A percentile compares a stretch with the other conserved stretches of the same genome.
These are phyloP conservation scores for Ctenomys sociabilis DNA, from an alignment of 2,113 vertebrate species.

Conservation along the genomic window DNA sequence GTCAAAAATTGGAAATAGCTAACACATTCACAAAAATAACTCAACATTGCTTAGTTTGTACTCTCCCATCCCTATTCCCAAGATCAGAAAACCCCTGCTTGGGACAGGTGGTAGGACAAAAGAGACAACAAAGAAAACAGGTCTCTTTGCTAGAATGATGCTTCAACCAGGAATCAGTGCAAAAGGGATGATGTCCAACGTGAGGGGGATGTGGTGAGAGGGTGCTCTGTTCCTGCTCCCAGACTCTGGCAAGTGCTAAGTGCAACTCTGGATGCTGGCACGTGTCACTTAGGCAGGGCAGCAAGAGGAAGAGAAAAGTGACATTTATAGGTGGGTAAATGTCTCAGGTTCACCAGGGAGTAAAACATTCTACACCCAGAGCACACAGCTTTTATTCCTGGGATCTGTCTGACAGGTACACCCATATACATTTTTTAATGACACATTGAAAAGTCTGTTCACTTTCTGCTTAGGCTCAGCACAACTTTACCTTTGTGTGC, in stretches of 20 bases:
- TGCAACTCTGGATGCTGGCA: neutral
- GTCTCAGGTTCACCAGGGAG: neutral
- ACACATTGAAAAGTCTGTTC: neutral
- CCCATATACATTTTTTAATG: neutral
- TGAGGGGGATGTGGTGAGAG: neutral
- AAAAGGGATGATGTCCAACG: neutral
- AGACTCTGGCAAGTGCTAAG: neutral
- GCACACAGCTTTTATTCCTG: neutral
- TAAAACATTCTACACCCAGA: neutral
- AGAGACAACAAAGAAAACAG: neutral
- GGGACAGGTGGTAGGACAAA: neutral
- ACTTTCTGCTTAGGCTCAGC: neutral
- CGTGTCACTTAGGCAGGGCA: neutral
- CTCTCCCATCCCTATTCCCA: rapidly evolving
- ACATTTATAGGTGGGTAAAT: neutral
- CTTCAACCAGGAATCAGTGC: neutral
- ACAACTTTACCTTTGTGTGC: neutral
- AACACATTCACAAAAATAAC: slow-evolving; percentile 19
- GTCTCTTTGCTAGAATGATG: neutral
- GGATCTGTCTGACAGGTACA: neutral
- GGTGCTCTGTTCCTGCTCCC: neutral
- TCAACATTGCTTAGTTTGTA: neutral
- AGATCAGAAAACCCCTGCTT: neutral
- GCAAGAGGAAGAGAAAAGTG: neutral
- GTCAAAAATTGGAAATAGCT: neutral